Conservation (phyloP, 37 sponge, comb jelly and placozoan species). For the Axinella damicornis region DNA sequence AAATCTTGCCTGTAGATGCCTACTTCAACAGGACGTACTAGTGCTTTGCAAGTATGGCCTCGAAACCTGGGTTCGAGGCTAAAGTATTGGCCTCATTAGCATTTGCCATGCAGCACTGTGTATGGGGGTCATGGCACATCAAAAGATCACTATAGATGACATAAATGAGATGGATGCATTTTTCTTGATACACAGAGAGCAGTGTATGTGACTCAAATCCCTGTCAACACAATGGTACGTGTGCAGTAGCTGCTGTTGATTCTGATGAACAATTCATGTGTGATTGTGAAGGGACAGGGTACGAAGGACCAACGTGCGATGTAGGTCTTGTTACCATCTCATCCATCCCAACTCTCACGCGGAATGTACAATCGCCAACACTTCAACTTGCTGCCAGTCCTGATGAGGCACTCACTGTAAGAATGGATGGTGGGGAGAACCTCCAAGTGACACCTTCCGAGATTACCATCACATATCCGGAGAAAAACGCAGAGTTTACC, state of each 20-base stretch:
- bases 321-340: neutral
- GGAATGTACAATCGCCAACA: neutral
- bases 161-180: no score
- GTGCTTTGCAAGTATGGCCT: no score
- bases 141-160: no score
- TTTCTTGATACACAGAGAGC: neutral
- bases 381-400: conserved; percentile 21
- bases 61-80: no score
- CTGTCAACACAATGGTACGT: conserved; percentile 8
- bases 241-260: neutral
- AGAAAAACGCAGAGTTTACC: neutral
- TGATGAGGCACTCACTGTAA: conserved; percentile 9
- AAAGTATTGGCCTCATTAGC: no score
- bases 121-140: no score
- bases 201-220: conserved; percentile 8
- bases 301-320: conserved; percentile 6
- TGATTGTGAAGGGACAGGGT: conserved; percentile 36
- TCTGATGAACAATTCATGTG: neutral
- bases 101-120: no score
- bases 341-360: neutral
- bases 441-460: neutral
- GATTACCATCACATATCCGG: neutral
- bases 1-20: no score
- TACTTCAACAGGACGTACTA: no score
- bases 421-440: neutral